Evolutionary conservation across 2,888 invertebrate genomes (phyloP).

Genomic region (Hypercompe scribonia): DNA sequence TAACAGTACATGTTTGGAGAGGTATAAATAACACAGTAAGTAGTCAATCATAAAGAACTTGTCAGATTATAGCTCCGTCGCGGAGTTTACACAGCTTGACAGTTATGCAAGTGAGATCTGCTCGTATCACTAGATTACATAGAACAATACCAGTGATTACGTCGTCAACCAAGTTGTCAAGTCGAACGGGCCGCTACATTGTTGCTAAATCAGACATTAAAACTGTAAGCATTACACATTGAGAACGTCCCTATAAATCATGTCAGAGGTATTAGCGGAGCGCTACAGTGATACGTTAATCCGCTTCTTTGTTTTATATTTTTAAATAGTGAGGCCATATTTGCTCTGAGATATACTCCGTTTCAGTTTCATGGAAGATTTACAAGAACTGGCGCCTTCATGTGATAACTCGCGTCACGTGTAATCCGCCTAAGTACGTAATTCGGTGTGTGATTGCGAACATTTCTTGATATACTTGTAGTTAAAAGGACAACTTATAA

Average conservation of each 20-base stretch:
- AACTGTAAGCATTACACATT: constrained; percentile 73
- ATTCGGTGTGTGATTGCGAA: constrained; percentile 84
- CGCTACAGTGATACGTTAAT: constrained; percentile 82
- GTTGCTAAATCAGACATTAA: constrained; percentile 83
- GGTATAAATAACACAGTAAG: constrained; percentile 73
- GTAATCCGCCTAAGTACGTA: constrained; percentile 83
- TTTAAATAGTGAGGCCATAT: constrained; percentile 86
- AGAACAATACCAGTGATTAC: constrained; percentile 83
- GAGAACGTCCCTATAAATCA: constrained; percentile 81
- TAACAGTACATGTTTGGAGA: constrained; percentile 72
- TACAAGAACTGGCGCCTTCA: constrained; percentile 81
- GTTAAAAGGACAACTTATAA: constrained; percentile 76
- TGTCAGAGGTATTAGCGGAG: constrained; percentile 79
- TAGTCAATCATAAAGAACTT: constrained; percentile 79
- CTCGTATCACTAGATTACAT: constrained; percentile 81
- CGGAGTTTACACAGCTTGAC: constrained; percentile 77
- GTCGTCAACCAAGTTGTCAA: constrained; percentile 81
- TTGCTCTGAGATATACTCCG: constrained; percentile 84
- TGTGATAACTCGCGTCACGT: constrained; percentile 81
- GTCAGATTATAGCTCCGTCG: constrained; percentile 78
- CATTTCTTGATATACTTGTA: constrained; percentile 69
- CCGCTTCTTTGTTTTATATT: constrained; percentile 84
- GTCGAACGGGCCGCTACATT: constrained; percentile 61
- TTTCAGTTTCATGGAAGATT: constrained; percentile 81
- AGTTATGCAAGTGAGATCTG: constrained; percentile 84